These are phyloP conservation scores for Pelvicachromis taeniatus DNA, from an alignment of 2,113 vertebrate genomes.

Conservation along the genomic window DNA sequence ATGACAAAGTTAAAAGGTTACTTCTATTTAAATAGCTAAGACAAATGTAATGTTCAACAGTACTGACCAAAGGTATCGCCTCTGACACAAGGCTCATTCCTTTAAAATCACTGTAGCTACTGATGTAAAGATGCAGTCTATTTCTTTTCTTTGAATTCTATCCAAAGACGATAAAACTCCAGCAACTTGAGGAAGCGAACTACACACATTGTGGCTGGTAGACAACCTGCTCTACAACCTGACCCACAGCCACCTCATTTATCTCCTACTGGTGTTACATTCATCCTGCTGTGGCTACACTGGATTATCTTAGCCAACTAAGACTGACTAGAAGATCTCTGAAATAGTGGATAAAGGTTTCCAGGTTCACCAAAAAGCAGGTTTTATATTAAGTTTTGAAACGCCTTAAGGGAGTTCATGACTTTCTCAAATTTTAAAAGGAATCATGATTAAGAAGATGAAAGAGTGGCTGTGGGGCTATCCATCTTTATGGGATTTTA, in stretches of 20 bases:
- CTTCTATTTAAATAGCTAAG: not conserved
- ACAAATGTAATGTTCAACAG: not conserved
- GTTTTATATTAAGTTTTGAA: not conserved
- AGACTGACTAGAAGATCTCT: not conserved
- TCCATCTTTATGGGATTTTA: not conserved
- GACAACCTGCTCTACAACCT: not conserved
- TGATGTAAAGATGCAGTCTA: not conserved
- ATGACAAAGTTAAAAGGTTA: not conserved
- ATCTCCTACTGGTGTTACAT: not conserved
- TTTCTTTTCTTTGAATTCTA: not conserved
- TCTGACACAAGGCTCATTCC: not conserved
- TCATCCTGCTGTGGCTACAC: not conserved
- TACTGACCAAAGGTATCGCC: not conserved
- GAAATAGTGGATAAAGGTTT: not conserved
- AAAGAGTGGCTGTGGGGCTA: not conserved
- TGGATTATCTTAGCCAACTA: not conserved
- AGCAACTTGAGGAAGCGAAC: not conserved
- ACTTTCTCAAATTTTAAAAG: not conserved
- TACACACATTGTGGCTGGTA: not conserved
- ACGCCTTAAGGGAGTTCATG: not conserved
- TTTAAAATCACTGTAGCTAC: not conserved
- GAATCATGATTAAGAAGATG: not conserved
- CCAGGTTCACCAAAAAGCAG: not conserved
- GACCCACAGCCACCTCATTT: not conserved
- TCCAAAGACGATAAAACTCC: not conserved